A percentile compares a stretch with the other conserved stretches of the same genome.
Evolutionary conservation across 2,113 vertebrate genomes (phyloP).

Genomic region (Apodemus speciosus): DNA sequence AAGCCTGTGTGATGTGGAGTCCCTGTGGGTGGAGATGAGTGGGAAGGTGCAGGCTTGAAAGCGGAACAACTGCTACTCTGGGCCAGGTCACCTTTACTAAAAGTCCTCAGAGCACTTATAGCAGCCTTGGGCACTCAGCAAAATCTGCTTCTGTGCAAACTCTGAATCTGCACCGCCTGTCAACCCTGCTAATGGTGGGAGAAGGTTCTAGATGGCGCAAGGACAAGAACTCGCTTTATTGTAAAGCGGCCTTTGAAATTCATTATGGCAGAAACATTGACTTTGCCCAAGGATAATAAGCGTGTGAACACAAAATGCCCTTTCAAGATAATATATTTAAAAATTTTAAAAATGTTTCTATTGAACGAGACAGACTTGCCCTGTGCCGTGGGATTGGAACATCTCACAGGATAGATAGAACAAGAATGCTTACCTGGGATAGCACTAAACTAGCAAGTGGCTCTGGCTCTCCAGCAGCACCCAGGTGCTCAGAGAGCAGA

Average conservation of each 20-base stretch:
- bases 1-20: not conserved
- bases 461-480: not conserved
- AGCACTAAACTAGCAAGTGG: accelerated
- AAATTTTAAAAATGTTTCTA: not conserved
- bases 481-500: accelerated
- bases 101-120: not conserved
- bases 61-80: not conserved
- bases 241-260: not conserved
- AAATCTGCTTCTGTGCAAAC: not conserved
- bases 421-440: not conserved
- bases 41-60: not conserved
- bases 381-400: not conserved
- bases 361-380: not conserved
- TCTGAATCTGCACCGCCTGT: not conserved
- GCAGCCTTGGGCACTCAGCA: not conserved
- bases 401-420: too few relatives aligned
- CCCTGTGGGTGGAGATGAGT: not conserved
- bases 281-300: not conserved
- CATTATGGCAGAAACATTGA: not conserved
- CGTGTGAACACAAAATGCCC: not conserved
- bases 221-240: not conserved
- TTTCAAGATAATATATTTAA: not conserved
- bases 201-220: not conserved
- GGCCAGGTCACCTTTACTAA: not conserved
- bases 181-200: not conserved